Evolutionary conservation across 2,888 invertebrate species (phyloP).

Genomic region (Lasioglossum calceatum): DNA sequence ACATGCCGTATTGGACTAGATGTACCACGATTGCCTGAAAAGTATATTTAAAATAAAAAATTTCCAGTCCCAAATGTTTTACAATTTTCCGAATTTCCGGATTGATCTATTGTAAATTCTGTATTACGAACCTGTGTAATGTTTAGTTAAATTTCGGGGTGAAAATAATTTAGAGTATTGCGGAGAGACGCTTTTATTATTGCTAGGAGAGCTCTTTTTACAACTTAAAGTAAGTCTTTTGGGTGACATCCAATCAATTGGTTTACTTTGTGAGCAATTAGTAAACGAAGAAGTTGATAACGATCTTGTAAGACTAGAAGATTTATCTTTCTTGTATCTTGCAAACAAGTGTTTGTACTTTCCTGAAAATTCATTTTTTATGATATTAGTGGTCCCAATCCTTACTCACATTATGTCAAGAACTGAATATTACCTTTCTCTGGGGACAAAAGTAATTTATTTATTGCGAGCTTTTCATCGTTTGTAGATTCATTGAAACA

Average conservation of each 20-base stretch:
- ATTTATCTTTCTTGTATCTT: constrained; percentile 21
- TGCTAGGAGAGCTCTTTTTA: neutral
- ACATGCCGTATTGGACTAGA: constrained; percentile 31
- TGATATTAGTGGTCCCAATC: neutral
- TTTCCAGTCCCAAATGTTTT: neutral
- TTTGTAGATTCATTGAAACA: neutral
- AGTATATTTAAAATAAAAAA: neutral
- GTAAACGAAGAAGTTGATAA: neutral
- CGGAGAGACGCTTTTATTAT: constrained; percentile 29
- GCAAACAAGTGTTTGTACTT: constrained; percentile 52
- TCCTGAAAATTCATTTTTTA: constrained; percentile 26
- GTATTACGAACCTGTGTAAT: constrained; percentile 41
- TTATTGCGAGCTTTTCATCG: constrained; percentile 2
- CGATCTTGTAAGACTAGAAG: neutral
- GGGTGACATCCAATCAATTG: constrained; percentile 31
- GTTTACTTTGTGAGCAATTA: neutral
- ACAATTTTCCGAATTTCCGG: neutral
- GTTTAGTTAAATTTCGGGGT: neutral
- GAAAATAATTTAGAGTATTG: constrained; percentile 46
- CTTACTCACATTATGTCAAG: neutral
- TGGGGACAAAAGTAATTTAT: constrained; percentile 29
- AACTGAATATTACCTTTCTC: constrained; percentile 39
- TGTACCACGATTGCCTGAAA: constrained; percentile 23
- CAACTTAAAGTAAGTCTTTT: neutral
- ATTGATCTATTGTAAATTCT: neutral